A percentile compares a stretch with the other conserved stretches of the same genome.
Conservation (phyloP, 2,113 vertebrate genomes). For the Odocoileus virginianus region DNA sequence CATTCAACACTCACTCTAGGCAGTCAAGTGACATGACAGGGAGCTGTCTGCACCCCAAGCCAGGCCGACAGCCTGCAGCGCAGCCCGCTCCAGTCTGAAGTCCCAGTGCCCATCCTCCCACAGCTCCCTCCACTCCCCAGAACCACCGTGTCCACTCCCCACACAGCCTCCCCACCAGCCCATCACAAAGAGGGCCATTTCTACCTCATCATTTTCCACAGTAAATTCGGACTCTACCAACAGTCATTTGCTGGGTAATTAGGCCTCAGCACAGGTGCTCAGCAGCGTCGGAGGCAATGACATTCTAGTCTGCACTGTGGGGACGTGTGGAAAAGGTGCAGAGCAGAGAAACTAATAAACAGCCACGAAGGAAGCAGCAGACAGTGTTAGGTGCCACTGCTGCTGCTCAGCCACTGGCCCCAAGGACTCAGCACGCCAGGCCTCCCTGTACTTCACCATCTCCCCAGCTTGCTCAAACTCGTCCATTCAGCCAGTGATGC, state of each 20-base stretch:
- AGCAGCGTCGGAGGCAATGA: not conserved
- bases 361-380: not conserved
- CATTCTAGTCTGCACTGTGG: not conserved
- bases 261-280: not conserved
- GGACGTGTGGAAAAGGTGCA: not conserved
- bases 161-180: not conserved
- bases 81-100: not conserved
- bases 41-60: not conserved
- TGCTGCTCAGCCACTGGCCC: not conserved
- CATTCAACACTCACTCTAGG: not conserved
- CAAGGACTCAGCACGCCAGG: accelerated
- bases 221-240: not conserved
- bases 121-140: not conserved
- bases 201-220: not conserved
- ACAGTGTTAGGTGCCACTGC: not conserved
- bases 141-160: not conserved
- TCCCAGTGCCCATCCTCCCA: not conserved
- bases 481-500: not conserved
- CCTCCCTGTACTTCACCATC: not conserved
- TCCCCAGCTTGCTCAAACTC: not conserved
- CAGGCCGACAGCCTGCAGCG: not conserved
- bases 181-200: not conserved
- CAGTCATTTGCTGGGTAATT: not conserved
- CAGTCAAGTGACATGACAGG: not conserved
- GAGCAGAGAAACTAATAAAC: not conserved